Base-by-base conservation (phyloP, 2,113 vertebrate genomes). In the Takifugu flavidus region DNA sequence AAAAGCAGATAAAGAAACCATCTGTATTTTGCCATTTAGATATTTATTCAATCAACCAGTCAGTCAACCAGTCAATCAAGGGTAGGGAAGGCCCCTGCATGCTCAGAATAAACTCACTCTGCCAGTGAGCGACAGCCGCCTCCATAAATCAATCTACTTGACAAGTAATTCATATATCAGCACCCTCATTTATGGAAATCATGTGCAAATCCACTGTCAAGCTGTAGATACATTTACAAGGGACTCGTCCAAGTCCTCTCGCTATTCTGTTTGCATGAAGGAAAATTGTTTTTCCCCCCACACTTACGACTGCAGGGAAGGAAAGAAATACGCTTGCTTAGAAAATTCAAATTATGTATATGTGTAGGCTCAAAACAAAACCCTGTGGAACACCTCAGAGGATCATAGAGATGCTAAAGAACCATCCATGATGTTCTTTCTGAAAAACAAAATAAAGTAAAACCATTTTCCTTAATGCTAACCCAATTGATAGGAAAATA, bases 131-230 rank as follows among this genome's bases (percentile, higher is more conserved):
- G 83, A 78, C 79, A 69, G 74, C 62, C 56, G 65, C 72, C 76
- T 66, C 56, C 52, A 56, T 47, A 65, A 83, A 80, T 80, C 82
- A 80, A 68, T 79, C 79, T 25, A 25, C 56, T 59, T 83, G 81
- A 86, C 76, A 77, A 75, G 72, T 74, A 70, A 70, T 75, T 83
- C 83, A 82, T 70, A 69, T 53, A 82, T 82, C 82, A 82, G 67
- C 78, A 51, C 59, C 57, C 65, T 78, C 42, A 7, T 81, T 86
- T 73, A 82, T 78, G 74, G 62, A 67, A 79, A 87, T 82, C 44
- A 31, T 74, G 75, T 74, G 79, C 72, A 82, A 84, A 75, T 69
- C 65, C 2, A 20, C 71, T 60, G 67, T 66, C 53, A 49, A 69
- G 73, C 15, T 11, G 52, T 6, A 60, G 68, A 65, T 25, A 4